Evolutionary conservation across 2,888 invertebrate genomes (phyloP).

Genomic region (Trachelus stipa): DNA sequence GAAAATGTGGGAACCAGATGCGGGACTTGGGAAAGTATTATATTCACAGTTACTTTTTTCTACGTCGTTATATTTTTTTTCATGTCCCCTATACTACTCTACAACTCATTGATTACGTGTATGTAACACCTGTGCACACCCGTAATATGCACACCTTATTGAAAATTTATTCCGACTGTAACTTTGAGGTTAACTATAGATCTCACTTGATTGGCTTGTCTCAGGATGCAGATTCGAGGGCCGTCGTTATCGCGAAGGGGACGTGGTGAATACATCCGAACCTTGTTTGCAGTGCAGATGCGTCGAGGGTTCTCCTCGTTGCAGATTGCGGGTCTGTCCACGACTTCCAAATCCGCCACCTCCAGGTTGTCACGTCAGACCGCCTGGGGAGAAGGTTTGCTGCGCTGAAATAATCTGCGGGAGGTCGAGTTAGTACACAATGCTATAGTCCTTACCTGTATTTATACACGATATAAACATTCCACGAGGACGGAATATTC

Average conservation of each 20-base stretch:
- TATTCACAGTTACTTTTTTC: background rate
- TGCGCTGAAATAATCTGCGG: conserved; percentile 83
- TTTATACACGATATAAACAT: conserved; percentile 11
- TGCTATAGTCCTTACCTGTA: conserved; percentile 18
- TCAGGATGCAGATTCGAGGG: conserved; percentile 81
- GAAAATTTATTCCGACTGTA: background rate
- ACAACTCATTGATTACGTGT: background rate
- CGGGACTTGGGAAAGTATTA: background rate
- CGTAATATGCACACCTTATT: background rate
- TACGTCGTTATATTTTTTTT: background rate
- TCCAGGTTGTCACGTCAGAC: conserved; percentile 73
- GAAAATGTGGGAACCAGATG: background rate
- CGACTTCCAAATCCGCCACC: conserved; percentile 81
- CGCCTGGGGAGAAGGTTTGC: conserved; percentile 77
- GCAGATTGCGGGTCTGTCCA: conserved; percentile 82
- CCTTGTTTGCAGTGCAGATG: conserved; percentile 85
- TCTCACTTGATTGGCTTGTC: background rate
- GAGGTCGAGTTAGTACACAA: conserved; percentile 68
- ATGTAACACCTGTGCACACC: background rate
- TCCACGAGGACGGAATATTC: conserved; percentile 20
- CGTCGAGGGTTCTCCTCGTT: conserved; percentile 77
- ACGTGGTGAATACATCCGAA: conserved; percentile 76
- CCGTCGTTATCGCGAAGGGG: conserved; percentile 75
- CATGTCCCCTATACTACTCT: background rate
- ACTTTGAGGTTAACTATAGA: background rate